Evolutionary conservation across 2,113 vertebrate species (phyloP).

Genomic region (Gavia stellata): DNA sequence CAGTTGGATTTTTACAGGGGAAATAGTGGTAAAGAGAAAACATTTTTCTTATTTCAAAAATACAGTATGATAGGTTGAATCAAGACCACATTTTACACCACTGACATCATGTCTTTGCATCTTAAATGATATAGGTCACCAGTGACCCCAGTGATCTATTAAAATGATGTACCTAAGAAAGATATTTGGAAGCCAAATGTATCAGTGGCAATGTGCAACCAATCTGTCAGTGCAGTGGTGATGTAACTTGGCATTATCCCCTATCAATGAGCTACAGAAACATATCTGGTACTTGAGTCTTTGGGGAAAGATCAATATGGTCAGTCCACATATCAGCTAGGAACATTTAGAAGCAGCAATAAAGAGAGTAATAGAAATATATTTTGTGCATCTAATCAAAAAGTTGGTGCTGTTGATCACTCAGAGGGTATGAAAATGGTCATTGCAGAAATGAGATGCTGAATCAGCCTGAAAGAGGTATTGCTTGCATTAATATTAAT

Average conservation of each 20-base stretch:
- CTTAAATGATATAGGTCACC: not conserved
- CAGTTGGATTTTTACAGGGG: not conserved
- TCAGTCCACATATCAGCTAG: not conserved
- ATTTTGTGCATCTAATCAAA: not conserved
- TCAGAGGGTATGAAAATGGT: not conserved
- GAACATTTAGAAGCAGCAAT: conserved; percentile 11
- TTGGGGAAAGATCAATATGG: conserved; percentile 29
- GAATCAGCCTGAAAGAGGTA: conserved; percentile 18
- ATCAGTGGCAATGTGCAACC: conserved; percentile 1
- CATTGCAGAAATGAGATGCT: conserved; percentile 11
- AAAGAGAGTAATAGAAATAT: not conserved
- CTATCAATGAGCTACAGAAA: conserved; percentile 24
- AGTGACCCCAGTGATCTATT: not conserved
- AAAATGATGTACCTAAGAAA: conserved; percentile 41
- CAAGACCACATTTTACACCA: conserved; percentile 13
- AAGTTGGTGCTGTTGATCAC: not conserved
- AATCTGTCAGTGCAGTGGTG: conserved; percentile 33
- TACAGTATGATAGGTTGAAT: not conserved
- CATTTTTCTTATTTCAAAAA: not conserved
- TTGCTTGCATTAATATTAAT: not conserved
- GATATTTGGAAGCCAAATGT: conserved; percentile 38
- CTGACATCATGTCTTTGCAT: conserved; percentile 48
- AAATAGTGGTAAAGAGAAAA: not conserved
- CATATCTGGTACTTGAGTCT: not conserved
- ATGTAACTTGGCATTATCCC: conserved; percentile 38